Conservation (phyloP, 2,113 vertebrate genomes). For the Todiramphus chloris region DNA sequence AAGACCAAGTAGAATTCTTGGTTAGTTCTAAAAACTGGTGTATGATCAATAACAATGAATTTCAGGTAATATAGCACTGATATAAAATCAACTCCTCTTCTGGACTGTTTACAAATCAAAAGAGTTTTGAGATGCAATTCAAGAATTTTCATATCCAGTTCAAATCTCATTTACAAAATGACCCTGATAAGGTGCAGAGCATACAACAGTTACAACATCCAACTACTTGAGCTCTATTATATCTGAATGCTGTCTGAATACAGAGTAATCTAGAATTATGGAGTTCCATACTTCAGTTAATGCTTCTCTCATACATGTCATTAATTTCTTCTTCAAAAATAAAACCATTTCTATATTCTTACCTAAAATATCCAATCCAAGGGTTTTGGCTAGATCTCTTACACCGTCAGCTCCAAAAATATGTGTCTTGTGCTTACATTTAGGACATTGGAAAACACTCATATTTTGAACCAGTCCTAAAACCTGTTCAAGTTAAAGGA, state of each 20-base stretch:
- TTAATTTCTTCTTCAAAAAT: not conserved
- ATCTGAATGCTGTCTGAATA: not conserved
- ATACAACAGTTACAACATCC: not conserved
- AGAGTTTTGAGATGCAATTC: not conserved
- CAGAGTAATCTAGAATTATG: not conserved
- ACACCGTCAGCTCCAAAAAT: slow-evolving; percentile 94
- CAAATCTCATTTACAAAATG: not conserved
- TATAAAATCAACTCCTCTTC: not conserved
- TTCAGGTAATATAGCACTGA: not conserved
- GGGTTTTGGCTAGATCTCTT: slow-evolving; percentile 79
- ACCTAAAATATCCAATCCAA: slow-evolving; percentile 89
- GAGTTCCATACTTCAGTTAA: not conserved
- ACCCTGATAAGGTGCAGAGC: not conserved
- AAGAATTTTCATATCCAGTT: not conserved
- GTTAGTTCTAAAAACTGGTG: not conserved
- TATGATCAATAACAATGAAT: not conserved
- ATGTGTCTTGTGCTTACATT: slow-evolving; percentile 90
- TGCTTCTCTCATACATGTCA: not conserved
- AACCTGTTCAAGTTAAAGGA: slow-evolving; percentile 79
- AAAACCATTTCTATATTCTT: slow-evolving; percentile 19
- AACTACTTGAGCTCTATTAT: not conserved
- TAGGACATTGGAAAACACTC: slow-evolving; percentile 96
- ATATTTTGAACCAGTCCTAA: slow-evolving; percentile 96
- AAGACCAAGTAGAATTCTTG: not conserved
- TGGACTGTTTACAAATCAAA: not conserved